Evolutionary conservation across 1,140 invertebrate species (phyloP).

Genomic region (Oncopodura yosiiana): DNA sequence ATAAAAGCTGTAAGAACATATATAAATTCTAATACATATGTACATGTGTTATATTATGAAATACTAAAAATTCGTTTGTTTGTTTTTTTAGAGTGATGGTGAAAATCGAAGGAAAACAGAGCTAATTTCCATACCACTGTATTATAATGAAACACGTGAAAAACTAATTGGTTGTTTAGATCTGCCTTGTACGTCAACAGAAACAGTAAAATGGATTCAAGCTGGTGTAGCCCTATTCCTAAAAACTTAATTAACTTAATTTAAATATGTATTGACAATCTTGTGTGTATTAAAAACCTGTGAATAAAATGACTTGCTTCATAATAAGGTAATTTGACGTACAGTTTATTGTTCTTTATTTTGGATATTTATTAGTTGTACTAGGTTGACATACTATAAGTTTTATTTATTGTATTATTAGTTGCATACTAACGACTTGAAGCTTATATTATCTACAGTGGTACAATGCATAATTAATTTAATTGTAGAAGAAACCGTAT

Average conservation of each 20-base stretch:
- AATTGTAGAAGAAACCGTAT: too few species aligned
- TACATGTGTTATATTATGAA: conserved; percentile 7
- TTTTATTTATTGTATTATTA: too few species aligned
- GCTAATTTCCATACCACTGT: conserved; percentile 44
- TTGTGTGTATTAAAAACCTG: too few species aligned
- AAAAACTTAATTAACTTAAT: conserved; percentile 34
- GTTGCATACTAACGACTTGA: too few species aligned
- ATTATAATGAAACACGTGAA: conserved; percentile 45
- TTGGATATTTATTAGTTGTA: too few species aligned
- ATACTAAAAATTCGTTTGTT: neutral
- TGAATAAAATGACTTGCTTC: too few species aligned
- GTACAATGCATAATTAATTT: too few species aligned
- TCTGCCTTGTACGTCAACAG: conserved; percentile 42
- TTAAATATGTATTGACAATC: too few species aligned
- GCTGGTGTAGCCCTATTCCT: conserved; percentile 49
- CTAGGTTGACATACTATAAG: too few species aligned
- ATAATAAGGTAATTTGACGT: too few species aligned
- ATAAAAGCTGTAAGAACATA: conserved; percentile 45
- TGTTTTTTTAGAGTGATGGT: conserved; percentile 24
- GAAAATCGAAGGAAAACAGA: conserved; percentile 22
- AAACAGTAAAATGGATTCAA: conserved; percentile 46
- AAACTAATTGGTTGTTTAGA: conserved; percentile 45
- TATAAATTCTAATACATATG: conserved; percentile 37
- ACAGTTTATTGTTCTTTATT: too few species aligned
- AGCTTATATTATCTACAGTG: too few species aligned